Base-by-base conservation (phyloP, 2,888 invertebrate genomes). In the Blastobasis lacticolella region DNA sequence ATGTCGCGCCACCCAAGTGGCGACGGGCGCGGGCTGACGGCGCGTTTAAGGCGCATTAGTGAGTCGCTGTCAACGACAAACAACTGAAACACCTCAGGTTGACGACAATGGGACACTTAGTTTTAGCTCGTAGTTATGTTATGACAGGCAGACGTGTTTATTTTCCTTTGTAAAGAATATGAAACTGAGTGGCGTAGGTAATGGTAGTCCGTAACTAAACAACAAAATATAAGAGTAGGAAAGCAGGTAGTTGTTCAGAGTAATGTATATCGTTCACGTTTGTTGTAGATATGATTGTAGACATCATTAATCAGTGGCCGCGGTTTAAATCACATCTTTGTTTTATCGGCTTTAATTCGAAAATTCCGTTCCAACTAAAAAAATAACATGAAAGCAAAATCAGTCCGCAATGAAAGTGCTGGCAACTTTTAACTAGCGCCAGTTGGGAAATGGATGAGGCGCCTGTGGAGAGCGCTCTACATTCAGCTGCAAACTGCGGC, bases 11-110 rank as follows among this genome's bases (percentile, higher is more conserved):
- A 57, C 55, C 54, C 57, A 57, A 57, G 54, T 52, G 41, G 50
- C 37, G 50, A 57, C 53, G 52, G 63, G 54, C 46, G 49, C 59
- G 62, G 63, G 56, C 57, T 57, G 54, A 64, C 66, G 58, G 54
- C 62, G 62, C 60, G 58, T 63, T 59, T 52, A 54, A 63, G 63
- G 60, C 64, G 57, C 60, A 57, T 55, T 61, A 55, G 53, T 59
- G 59, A 65, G 66, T 61, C 64, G 71, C 67, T 71, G 71, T 77
- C 73, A 70, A 61, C 61, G 61, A 60, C 62, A 59, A 23, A 23
- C 23, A 23, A 23, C 23, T 23, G 62, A 71, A 61, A 62, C 67
- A 63, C 71, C 72, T 62, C 65, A 68, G 61, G 63, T 65, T 64
- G 64, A 62, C 60, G 60, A 61, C 61, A 50, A 58, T 50, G 38